These are phyloP conservation scores for Mystacides longicornis DNA, from an alignment of 2,888 invertebrate species.

Conservation along the genomic window DNA sequence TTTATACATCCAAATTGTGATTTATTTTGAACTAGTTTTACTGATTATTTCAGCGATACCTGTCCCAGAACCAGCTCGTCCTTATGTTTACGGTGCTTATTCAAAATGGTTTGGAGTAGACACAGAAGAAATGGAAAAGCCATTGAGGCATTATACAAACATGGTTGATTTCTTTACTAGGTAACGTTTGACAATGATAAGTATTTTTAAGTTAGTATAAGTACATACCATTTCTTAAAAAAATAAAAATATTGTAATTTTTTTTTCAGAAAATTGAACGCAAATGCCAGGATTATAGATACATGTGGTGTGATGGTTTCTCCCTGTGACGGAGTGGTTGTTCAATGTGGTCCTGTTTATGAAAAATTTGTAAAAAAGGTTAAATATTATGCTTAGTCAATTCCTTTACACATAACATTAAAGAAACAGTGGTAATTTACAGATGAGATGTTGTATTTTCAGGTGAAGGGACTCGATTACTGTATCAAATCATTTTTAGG, in stretches of 20 bases:
- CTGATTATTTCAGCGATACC: constrained; percentile 20
- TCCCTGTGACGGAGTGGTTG: constrained; percentile 62
- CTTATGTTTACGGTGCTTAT: constrained; percentile 44
- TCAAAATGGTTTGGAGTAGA: constrained; percentile 52
- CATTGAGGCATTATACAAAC: constrained; percentile 51
- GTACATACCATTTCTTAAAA: no score
- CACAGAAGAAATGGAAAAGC: constrained; percentile 52
- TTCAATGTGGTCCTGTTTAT: constrained; percentile 56
- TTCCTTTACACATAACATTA: no score
- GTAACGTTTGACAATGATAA: no score
- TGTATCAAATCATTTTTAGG: constrained; percentile 59
- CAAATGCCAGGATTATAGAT: constrained; percentile 50
- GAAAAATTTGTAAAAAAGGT: constrained; percentile 51
- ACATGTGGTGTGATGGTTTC: constrained; percentile 35
- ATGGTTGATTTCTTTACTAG: constrained; percentile 54
- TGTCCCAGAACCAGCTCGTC: constrained; percentile 48
- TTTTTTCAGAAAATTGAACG: constrained; percentile 48
- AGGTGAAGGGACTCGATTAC: constrained; percentile 65
- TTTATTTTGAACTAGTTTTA: no score
- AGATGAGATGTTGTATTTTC: no score
- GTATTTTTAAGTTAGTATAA: no score
- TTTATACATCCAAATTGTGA: no score
- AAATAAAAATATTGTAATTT: no score
- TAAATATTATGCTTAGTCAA: no score
- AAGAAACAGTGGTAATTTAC: no score